These are phyloP conservation scores for Acromyrmex echinatior DNA, from an alignment of 1,140 invertebrate genomes.

Conservation along the genomic window DNA sequence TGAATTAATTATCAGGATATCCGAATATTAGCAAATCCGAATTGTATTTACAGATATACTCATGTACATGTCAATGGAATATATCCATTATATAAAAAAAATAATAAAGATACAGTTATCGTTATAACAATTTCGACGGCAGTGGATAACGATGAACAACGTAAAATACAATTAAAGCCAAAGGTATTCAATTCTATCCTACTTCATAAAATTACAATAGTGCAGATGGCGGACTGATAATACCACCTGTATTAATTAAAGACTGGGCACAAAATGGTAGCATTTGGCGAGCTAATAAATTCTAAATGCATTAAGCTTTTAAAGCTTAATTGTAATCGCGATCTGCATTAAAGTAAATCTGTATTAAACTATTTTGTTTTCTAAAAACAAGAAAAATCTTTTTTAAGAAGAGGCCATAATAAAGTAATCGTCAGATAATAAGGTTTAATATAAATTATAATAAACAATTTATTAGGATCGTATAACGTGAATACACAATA, in stretches of 20 bases:
- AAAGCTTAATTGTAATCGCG: constrained; percentile 24
- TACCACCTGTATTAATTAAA: constrained; percentile 55
- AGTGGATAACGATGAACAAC: constrained; percentile 7
- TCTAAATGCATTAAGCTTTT: constrained; percentile 44
- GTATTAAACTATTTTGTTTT: neutral
- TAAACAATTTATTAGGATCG: too few species aligned
- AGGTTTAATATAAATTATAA: neutral
- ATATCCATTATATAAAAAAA: neutral
- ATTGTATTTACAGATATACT: neutral
- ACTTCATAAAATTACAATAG: constrained; percentile 48
- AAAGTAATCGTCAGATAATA: neutral
- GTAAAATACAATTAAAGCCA: constrained; percentile 28
- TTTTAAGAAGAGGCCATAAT: neutral
- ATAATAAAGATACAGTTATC: constrained; percentile 23
- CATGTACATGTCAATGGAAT: neutral
- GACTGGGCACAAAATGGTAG: constrained; percentile 40
- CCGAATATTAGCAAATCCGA: constrained; percentile 11
- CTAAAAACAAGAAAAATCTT: neutral
- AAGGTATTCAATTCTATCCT: neutral
- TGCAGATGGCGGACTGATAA: constrained; percentile 34
- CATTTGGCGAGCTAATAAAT: constrained; percentile 51
- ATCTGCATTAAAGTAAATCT: constrained; percentile 39
- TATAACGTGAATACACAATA: too few species aligned
- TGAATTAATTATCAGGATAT: constrained; percentile 32
- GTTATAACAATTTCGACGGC: neutral